Evolutionary conservation across 2,797 vertebrate genomes (phyloP).

Genomic region (Neomorphus geoffroyi): DNA sequence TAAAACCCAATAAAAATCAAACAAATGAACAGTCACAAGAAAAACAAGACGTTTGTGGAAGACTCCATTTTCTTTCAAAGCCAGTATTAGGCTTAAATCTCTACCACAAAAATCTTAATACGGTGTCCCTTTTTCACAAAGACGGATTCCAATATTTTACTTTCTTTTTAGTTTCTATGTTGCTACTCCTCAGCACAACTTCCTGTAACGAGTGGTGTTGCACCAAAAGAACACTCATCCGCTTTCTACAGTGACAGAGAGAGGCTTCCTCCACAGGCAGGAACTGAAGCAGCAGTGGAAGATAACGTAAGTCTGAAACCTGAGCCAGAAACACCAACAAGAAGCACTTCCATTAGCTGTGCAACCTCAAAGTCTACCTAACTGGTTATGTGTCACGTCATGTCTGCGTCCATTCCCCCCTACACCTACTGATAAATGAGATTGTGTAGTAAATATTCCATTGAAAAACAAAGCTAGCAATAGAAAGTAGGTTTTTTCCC

Average conservation of each 20-base stretch:
- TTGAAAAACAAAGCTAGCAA: not conserved
- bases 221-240: not conserved
- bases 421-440: not conserved
- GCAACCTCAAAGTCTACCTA: not conserved
- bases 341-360: not conserved
- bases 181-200: not conserved
- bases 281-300: not conserved
- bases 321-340: not conserved
- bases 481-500: not conserved
- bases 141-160: not conserved
- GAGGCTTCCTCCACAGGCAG: not conserved
- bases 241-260: not conserved
- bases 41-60: not conserved
- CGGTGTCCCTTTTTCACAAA: not conserved
- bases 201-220: not conserved
- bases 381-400: fast-evolving
- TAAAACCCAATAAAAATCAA: slow-evolving; percentile 1
- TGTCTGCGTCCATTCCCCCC: fast-evolving
- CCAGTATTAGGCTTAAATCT: not conserved
- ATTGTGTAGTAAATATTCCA: not conserved
- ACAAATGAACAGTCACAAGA: not conserved
- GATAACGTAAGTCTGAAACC: not conserved
- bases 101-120: not conserved
- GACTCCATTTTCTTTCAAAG: not conserved
- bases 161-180: not conserved